Evolutionary conservation across 2,113 vertebrate species (phyloP).

Genomic region (Nannospalax galili): DNA sequence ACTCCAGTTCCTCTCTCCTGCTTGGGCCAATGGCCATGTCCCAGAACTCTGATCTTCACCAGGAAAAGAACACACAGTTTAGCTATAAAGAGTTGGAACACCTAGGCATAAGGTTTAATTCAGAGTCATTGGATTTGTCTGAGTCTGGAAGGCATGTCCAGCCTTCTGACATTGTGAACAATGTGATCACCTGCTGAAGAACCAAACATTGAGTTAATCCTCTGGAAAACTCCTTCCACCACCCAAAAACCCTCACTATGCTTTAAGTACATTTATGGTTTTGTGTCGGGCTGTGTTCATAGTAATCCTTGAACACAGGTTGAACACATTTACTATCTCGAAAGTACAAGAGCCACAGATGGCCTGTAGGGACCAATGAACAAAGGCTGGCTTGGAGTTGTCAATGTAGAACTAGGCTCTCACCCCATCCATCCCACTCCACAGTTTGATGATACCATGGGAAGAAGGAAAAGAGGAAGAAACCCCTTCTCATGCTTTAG

Average conservation of each 20-base stretch:
- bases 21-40: background rate
- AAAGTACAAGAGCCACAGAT: background rate
- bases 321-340: background rate
- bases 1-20: background rate
- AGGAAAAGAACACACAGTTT: background rate
- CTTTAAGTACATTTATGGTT: background rate
- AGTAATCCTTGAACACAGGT: background rate
- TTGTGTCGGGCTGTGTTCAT: background rate
- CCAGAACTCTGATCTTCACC: background rate
- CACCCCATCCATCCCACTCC: background rate
- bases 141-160: background rate
- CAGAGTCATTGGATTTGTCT: background rate
- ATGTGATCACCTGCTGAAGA: background rate
- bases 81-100: background rate
- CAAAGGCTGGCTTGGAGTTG: background rate
- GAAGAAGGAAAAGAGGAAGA: background rate
- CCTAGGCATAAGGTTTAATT: background rate
- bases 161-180: background rate
- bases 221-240: background rate
- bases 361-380: background rate
- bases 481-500: too few species aligned
- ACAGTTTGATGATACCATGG: background rate
- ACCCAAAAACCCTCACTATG: background rate
- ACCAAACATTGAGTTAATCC: background rate
- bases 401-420: background rate